Conservation (phyloP, 1,140 invertebrate genomes). For the Calosoma granatense region DNA sequence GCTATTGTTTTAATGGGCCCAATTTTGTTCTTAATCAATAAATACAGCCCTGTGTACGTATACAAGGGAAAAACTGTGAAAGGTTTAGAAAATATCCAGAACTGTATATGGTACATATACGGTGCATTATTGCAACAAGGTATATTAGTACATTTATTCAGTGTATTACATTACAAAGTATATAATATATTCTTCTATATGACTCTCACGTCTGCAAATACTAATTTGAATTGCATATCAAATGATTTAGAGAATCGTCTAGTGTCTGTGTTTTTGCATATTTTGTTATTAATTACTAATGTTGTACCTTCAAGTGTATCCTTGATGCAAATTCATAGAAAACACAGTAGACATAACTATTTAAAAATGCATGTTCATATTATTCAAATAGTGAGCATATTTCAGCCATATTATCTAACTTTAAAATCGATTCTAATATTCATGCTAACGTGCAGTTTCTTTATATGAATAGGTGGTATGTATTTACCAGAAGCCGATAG, state of each 20-base stretch:
- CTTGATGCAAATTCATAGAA: too few relatives aligned
- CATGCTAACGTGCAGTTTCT: too few relatives aligned
- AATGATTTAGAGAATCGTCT: too few relatives aligned
- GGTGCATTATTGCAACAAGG: constrained; percentile 86
- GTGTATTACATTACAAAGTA: too few relatives aligned
- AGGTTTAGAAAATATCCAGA: constrained; percentile 54
- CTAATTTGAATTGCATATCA: too few relatives aligned
- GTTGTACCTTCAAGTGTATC: neutral
- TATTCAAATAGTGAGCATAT: too few relatives aligned
- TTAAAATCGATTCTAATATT: too few relatives aligned
- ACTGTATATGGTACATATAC: constrained; percentile 84
- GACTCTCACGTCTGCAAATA: too few relatives aligned
- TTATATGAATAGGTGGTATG: constrained; percentile 62
- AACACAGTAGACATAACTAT: neutral
- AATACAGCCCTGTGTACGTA: constrained; percentile 57
- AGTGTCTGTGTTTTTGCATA: too few relatives aligned
- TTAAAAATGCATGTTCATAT: neutral
- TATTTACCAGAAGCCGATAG: constrained; percentile 74
- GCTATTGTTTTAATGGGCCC: constrained; percentile 68
- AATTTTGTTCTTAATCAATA: constrained; percentile 65
- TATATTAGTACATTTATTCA: too few relatives aligned
- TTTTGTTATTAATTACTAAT: neutral
- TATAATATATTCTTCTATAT: too few relatives aligned
- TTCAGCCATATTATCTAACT: too few relatives aligned
- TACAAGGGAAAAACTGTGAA: constrained; percentile 42